Conservation (phyloP, 2,888 invertebrate species). For the Orthosia cruda region DNA sequence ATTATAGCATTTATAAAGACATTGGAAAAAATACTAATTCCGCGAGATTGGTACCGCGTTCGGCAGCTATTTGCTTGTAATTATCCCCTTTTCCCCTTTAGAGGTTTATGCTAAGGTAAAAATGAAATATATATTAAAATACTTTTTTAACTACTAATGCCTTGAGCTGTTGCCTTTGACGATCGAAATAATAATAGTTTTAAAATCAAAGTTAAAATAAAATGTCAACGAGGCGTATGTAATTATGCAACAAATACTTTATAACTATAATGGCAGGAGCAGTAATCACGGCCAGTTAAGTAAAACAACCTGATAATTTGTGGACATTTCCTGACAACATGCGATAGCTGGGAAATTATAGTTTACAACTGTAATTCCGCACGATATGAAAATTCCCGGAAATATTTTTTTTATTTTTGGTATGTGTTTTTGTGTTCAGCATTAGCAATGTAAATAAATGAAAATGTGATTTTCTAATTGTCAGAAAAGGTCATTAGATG, state of each 20-base stretch:
- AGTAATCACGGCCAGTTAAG: slow-evolving; percentile 29
- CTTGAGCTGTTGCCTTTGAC: background rate
- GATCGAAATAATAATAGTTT: background rate
- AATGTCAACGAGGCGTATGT: slow-evolving; percentile 12
- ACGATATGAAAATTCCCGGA: background rate
- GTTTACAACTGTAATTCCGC: slow-evolving; percentile 1
- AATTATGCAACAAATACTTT: slow-evolving; percentile 12
- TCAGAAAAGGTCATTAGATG: too few species aligned
- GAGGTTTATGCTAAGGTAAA: too few species aligned
- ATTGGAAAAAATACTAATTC: too few species aligned
- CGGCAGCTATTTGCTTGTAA: too few species aligned
- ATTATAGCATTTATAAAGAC: too few species aligned
- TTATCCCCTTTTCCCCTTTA: too few species aligned
- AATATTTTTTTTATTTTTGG: background rate
- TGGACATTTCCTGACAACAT: slow-evolving; percentile 34
- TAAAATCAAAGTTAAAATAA: background rate
- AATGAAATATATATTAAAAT: too few species aligned
- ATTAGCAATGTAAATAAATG: too few species aligned
- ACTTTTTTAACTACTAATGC: too few species aligned
- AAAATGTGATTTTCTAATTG: background rate
- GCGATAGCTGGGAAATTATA: slow-evolving; percentile 19
- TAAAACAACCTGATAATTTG: slow-evolving; percentile 54
- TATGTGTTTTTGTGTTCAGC: background rate
- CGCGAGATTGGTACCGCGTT: too few species aligned
- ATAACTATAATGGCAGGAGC: background rate